phyloP scores from a whole-genome alignment of 2,113 vertebrate species.

The Cyrtonyx montezumae region DNA sequence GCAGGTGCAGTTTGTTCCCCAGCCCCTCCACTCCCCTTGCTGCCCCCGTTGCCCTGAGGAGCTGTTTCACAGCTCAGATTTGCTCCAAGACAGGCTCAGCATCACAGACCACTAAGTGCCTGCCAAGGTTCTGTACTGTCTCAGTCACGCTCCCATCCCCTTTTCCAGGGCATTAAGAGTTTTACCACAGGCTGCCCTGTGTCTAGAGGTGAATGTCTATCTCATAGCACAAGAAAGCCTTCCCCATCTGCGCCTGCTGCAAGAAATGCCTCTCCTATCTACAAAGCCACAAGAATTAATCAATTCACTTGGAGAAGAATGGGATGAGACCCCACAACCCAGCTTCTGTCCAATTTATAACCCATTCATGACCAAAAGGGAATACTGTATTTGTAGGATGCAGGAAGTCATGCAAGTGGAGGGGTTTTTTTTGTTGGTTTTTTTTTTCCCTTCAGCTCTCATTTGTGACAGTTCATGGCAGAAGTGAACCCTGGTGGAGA shows the following conservation, averaged over 20 bases:
- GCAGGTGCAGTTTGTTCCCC: not conserved
- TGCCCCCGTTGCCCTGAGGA: not conserved
- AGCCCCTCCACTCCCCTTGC: not conserved
- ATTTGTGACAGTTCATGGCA: not conserved
- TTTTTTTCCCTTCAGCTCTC: not conserved
- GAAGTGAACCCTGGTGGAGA: not conserved
- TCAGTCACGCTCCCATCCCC: not conserved
- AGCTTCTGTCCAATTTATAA: constrained; percentile 50
- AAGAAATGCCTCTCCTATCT: constrained; percentile 34
- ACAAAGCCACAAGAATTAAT: constrained; percentile 32
- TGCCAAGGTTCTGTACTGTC: constrained; percentile 4
- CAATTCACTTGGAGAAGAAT: constrained; percentile 51
- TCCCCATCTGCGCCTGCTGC: constrained; percentile 34
- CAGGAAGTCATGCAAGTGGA: not conserved
- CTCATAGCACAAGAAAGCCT: not conserved
- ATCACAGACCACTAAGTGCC: not conserved
- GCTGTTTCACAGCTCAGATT: not conserved
- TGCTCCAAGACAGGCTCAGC: fast-evolving
- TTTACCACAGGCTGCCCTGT: constrained; percentile 26
- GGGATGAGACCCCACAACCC: not conserved
- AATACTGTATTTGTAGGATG: constrained; percentile 21
- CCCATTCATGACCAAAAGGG: constrained; percentile 41
- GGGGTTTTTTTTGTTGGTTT: not conserved
- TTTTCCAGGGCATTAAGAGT: not conserved
- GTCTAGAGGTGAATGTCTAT: constrained; percentile 29